Conservation (phyloP, 2,113 vertebrate genomes). For the cattle (Bos taurus) region DNA sequence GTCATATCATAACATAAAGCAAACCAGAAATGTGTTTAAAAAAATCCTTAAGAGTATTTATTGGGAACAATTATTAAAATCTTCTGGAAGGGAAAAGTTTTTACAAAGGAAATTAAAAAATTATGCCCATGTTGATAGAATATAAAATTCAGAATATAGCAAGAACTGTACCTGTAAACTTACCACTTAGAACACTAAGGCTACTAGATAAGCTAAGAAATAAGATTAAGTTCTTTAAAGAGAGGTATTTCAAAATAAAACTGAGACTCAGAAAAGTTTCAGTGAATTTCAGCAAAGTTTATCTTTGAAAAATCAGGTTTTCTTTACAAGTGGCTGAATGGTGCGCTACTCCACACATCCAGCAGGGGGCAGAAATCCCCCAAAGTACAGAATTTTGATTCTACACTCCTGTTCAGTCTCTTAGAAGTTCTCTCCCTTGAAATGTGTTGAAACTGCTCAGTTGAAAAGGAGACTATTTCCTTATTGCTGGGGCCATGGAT, state of each 20-base stretch:
- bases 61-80: not conserved
- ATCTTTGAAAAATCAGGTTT: not conserved
- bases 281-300: not conserved
- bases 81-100: not conserved
- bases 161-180: not conserved
- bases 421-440: slow-evolving; percentile 4
- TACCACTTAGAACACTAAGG: not conserved
- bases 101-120: not conserved
- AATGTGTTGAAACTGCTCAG: not conserved
- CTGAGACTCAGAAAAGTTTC: not conserved
- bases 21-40: not conserved
- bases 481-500: not conserved
- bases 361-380: slow-evolving; percentile 77
- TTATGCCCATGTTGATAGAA: not conserved
- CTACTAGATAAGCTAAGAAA: not conserved
- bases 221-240: not conserved
- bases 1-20: not conserved
- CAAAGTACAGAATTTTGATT: not conserved
- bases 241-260: not conserved
- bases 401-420: not conserved
- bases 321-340: not conserved
- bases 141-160: not conserved
- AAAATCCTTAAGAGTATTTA: slow-evolving; percentile 20
- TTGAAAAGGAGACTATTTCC: not conserved
- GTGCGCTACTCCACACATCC: slow-evolving; percentile 49